Percentiles rank a stretch among this genome's conserved stretches.
These are phyloP conservation scores for Netelia inedita DNA, from an alignment of 2,888 invertebrate genomes.

Conservation along the genomic window DNA sequence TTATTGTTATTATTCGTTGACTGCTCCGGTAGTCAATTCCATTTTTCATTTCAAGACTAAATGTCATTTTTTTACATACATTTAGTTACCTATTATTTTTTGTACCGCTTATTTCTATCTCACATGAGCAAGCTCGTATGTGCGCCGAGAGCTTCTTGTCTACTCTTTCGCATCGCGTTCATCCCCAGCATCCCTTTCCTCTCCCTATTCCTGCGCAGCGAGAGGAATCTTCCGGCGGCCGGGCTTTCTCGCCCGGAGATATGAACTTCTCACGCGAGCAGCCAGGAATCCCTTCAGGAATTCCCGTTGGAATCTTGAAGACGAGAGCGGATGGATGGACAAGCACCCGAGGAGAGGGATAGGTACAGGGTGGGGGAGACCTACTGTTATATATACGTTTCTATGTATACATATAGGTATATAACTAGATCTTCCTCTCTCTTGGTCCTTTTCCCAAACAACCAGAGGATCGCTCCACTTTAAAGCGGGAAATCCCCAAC, in stretches of 20 bases:
- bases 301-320: slow-evolving; percentile 66
- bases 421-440: slow-evolving; percentile 44
- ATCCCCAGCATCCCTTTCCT: slow-evolving; percentile 1
- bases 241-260: slow-evolving; percentile 66
- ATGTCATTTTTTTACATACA: neutral
- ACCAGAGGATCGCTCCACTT: slow-evolving; percentile 67
- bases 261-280: slow-evolving; percentile 71
- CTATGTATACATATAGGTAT: slow-evolving; percentile 1
- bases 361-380: slow-evolving; percentile 29
- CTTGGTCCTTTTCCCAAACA: slow-evolving; percentile 46
- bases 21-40: neutral
- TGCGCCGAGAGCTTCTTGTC: slow-evolving; percentile 1
- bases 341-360: slow-evolving; percentile 20
- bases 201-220: neutral
- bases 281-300: slow-evolving; percentile 67
- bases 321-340: slow-evolving; percentile 47
- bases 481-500: slow-evolving; percentile 70
- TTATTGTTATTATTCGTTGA: neutral
- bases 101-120: neutral
- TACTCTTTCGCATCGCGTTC: slow-evolving; percentile 31
- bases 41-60: neutral
- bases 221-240: slow-evolving; percentile 43
- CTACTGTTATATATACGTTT: too few species aligned
- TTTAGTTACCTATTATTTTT: neutral
- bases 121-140: neutral